phyloP scores from a whole-genome alignment of 2,888 invertebrate species.

The Drosophila kambysellisi region DNA sequence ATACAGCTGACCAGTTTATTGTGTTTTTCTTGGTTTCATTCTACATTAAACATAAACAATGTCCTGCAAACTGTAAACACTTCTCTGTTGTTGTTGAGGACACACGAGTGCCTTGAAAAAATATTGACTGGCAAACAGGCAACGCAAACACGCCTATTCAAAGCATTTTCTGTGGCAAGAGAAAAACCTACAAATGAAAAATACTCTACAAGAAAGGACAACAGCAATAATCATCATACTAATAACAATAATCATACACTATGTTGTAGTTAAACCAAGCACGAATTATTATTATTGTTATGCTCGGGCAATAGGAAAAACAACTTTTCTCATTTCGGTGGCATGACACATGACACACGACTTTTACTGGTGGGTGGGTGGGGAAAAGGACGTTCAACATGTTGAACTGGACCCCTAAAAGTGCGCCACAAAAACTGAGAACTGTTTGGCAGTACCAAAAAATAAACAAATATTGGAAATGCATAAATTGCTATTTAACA shows the following conservation, averaged over 20 bases:
- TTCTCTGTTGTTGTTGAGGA: slow-evolving; percentile 20
- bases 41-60: slow-evolving; percentile 47
- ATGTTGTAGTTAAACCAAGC: slow-evolving; percentile 30
- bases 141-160: slow-evolving; percentile 30
- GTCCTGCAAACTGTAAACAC: slow-evolving; percentile 40
- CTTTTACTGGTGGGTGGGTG: background rate
- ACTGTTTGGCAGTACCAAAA: slow-evolving; percentile 39
- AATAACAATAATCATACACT: slow-evolving; percentile 55
- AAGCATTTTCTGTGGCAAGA: background rate
- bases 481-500: slow-evolving; percentile 56
- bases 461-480: slow-evolving; percentile 51
- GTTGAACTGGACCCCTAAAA: background rate
- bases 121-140: slow-evolving; percentile 49
- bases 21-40: slow-evolving; percentile 29
- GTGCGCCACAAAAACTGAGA: background rate
- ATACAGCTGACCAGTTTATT: slow-evolving; percentile 18
- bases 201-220: slow-evolving; percentile 18
- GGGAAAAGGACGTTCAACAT: background rate
- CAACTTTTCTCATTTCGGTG: slow-evolving; percentile 72
- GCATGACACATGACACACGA: slow-evolving; percentile 57
- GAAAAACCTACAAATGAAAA: slow-evolving; percentile 9
- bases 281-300: slow-evolving; percentile 41
- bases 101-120: slow-evolving; percentile 36
- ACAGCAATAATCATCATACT: slow-evolving; percentile 42
- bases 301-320: slow-evolving; percentile 14